A percentile compares a stretch with the other conserved stretches of the same genome.
Conservation (phyloP, 2,113 vertebrate genomes). For the Ptyas mucosa region DNA sequence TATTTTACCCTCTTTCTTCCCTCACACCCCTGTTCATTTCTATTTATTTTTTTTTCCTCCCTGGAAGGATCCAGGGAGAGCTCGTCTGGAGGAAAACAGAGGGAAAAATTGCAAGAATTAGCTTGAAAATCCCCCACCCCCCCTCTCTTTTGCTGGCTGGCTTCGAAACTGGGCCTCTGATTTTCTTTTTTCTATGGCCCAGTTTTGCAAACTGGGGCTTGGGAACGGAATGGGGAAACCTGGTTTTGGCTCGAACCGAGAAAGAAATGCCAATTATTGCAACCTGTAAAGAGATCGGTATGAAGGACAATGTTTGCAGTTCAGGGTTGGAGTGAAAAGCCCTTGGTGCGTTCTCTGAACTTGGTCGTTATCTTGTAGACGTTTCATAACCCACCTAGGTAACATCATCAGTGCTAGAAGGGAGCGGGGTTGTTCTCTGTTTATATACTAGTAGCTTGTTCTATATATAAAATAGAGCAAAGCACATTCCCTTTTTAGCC, state of each 20-base stretch:
- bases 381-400: not conserved
- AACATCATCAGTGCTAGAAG: not conserved
- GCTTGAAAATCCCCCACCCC: not conserved
- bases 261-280: not conserved
- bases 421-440: not conserved
- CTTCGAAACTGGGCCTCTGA: not conserved
- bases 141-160: not conserved
- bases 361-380: no score
- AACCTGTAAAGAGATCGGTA: not conserved
- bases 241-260: not conserved
- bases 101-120: not conserved
- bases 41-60: conserved; percentile 35
- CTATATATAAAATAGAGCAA: no score
- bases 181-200: not conserved
- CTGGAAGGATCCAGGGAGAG: conserved; percentile 43
- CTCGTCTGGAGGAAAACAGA: not conserved
- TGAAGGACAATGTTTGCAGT: not conserved
- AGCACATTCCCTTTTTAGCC: not conserved
- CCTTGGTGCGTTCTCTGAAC: no score
- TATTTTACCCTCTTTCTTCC: conserved; percentile 57
- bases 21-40: conserved; percentile 31
- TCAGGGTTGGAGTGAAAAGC: not conserved
- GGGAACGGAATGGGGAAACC: no score
- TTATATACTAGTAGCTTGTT: no score
- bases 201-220: not conserved